Percentiles rank a stretch among this genome's conserved stretches.
Conservation (phyloP, 30 jellyfish, hydroid and myxozoan species). For the Aurelia aurita region DNA sequence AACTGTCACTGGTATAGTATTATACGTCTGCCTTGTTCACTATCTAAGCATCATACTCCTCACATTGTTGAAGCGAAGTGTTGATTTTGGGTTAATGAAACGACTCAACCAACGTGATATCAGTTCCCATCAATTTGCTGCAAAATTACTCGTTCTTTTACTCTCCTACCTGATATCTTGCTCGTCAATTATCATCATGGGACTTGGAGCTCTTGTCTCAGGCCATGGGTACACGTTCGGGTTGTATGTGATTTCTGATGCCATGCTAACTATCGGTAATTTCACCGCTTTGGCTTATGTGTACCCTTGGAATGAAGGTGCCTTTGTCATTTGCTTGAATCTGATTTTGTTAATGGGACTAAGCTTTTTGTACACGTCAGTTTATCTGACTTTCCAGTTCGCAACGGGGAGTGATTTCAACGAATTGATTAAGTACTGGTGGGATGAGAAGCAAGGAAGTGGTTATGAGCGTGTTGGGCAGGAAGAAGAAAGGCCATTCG, state of each 20-base stretch:
- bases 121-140: not conserved
- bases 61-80: conserved; percentile 19
- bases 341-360: conserved; percentile 51
- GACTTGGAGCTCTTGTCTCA: conserved; percentile 53
- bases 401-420: conserved; percentile 55
- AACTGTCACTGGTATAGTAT: conserved; percentile 36
- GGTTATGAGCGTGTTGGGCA: conserved; percentile 28
- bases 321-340: conserved; percentile 50
- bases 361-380: conserved; percentile 39
- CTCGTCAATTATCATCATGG: conserved; percentile 25
- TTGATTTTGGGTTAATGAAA: conserved; percentile 20
- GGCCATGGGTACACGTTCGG: conserved; percentile 77
- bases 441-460: conserved; percentile 17
- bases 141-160: conserved; percentile 30
- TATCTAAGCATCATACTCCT: conserved; percentile 20
- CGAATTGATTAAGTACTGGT: conserved; percentile 50
- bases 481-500: conserved; percentile 60
- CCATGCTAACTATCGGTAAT: conserved; percentile 58
- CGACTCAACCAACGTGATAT: not conserved
- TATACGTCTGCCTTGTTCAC: conserved; percentile 58
- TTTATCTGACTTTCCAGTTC: conserved; percentile 38
- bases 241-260: conserved; percentile 44
- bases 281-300: conserved; percentile 33
- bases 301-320: conserved; percentile 67
- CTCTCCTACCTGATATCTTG: conserved; percentile 11